Base-by-base conservation (phyloP, 2,797 vertebrate genomes). In the Enteromius anoplus region DNA sequence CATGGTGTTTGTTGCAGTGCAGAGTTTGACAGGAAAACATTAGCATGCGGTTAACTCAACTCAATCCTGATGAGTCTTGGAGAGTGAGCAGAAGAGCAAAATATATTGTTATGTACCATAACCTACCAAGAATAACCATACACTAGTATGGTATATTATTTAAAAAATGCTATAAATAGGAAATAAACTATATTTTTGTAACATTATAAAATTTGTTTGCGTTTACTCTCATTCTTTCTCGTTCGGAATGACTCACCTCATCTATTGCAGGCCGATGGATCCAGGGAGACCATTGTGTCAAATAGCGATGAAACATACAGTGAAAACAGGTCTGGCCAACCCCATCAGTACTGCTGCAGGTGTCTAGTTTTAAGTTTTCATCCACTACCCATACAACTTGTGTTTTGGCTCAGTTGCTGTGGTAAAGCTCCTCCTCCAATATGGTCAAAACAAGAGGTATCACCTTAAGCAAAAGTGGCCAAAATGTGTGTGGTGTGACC, bases 401-500 rank as follows among this genome's bases (percentile, higher is more conserved):
- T 85, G 60, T 76, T 84, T 77, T 82, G 68, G 70, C 34, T 80
- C 42, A 82, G 49, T 75, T 40, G 14, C 71, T 80, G 21, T 62
- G 71, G 29, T 64, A 68, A 79, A 65, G 72, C 80, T 68, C 82
- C 83, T 75, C 87, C 87, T 86, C 53, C 80, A 62, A 17, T 47
- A 37, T 83, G 64, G 34, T 32, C 70, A 60, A 47, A 80, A 45
- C 9, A 80, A 75, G 53, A 84, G 80, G 72, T 84, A 78, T 88
- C 84, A 80, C 58, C 70, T 75, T 26, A 62, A 76, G 47, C 60
- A 34, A 77, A 83, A 87, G 81, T 84, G 84, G 37, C 53, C 58
- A 84, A 55, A 78, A 66, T 79, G 81, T 70, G 79, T 79, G 85
- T 78, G 81, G 75, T 23, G 77, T 85, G 75, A 89, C 79, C 47